Conservation (phyloP, 2,113 vertebrate species). For the Nipponia nippon region DNA sequence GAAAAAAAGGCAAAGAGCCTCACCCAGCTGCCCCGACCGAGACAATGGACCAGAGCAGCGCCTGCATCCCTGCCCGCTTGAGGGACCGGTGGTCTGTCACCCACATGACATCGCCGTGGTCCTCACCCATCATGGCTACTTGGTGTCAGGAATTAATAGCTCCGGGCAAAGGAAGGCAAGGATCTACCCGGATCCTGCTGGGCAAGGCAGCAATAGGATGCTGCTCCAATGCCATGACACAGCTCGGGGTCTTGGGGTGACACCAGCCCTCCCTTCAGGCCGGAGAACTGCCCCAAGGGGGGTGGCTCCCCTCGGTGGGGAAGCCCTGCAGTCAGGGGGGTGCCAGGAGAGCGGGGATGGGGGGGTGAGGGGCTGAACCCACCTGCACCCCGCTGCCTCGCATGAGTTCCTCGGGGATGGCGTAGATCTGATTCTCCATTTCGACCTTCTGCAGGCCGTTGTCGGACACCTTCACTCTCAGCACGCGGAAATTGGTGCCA, state of each 20-base stretch:
- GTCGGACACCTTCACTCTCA: constrained; percentile 86
- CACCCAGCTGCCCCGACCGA: rapidly evolving
- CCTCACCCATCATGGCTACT: not conserved
- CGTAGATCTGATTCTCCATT: constrained; percentile 94
- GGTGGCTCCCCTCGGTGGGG: no score
- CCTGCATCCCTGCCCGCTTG: rapidly evolving
- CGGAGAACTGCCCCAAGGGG: not conserved
- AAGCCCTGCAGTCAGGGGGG: not conserved
- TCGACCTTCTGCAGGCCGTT: constrained; percentile 88
- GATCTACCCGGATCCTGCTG: not conserved
- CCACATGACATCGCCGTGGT: not conserved
- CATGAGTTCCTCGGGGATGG: constrained; percentile 91
- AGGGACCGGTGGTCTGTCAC: not conserved
- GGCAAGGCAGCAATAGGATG: not conserved
- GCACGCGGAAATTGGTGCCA: constrained; percentile 90
- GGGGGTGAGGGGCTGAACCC: not conserved
- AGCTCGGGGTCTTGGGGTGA: rapidly evolving
- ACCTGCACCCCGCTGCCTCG: constrained; percentile 87
- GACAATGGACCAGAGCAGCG: not conserved
- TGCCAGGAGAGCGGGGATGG: rapidly evolving
- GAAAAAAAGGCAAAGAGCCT: not conserved
- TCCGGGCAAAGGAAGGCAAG: not conserved
- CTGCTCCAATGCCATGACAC: not conserved
- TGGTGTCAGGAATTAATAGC: not conserved
- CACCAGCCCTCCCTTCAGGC: not conserved